phyloP scores from a whole-genome alignment of 2,113 vertebrate genomes.

The Canis aureus region DNA sequence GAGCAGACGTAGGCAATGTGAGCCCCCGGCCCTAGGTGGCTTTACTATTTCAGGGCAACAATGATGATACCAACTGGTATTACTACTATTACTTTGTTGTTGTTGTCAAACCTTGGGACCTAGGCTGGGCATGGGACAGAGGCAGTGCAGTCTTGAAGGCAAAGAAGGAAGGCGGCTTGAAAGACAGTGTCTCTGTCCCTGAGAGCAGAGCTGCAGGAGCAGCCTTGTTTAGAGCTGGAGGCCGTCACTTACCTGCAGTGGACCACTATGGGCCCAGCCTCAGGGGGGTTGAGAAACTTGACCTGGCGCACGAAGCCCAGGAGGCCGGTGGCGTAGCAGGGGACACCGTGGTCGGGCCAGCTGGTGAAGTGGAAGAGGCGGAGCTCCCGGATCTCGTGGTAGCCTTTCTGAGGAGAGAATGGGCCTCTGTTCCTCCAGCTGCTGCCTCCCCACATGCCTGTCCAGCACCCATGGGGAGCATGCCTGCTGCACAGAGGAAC shows the following conservation, averaged over 20 bases:
- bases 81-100: background rate
- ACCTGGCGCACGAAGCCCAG: constrained; percentile 97
- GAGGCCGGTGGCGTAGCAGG: constrained; percentile 97
- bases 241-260: constrained; percentile 92
- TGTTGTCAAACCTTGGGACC: background rate
- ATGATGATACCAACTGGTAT: too few species aligned
- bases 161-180: background rate
- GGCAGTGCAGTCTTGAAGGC: background rate
- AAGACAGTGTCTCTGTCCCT: rapidly evolving
- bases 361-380: constrained; percentile 99
- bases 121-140: too few species aligned
- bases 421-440: constrained; percentile 69
- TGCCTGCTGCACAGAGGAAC: background rate
- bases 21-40: background rate
- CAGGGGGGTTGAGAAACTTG: constrained; percentile 97
- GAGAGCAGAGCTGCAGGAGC: background rate
- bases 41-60: background rate
- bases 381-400: constrained; percentile 98
- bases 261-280: constrained; percentile 95
- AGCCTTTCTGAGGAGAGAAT: constrained; percentile 94
- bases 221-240: rapidly evolving
- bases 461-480: rapidly evolving
- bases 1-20: background rate
- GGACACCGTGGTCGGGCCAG: constrained; percentile 98
- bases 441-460: background rate